Conservation (phyloP, 1,140 invertebrate genomes). For the Aphaenogaster ashmeadi region DNA sequence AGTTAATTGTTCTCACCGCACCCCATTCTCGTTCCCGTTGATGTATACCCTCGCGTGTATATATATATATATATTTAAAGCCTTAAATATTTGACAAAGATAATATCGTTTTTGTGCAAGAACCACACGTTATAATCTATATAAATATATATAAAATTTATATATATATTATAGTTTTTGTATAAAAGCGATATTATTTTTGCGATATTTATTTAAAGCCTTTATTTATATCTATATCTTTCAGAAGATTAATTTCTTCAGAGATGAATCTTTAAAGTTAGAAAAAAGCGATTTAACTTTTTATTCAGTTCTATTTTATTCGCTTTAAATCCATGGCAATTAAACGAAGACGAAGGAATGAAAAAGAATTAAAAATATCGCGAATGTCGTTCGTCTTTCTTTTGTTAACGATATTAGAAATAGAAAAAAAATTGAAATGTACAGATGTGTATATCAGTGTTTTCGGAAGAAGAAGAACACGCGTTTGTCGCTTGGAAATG, state of each 20-base stretch:
- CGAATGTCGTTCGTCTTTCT: not conserved
- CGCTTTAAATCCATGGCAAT: not conserved
- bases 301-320: not conserved
- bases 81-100: not conserved
- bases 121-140: too few relatives aligned
- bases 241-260: not conserved
- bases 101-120: not conserved
- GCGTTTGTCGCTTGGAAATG: not conserved
- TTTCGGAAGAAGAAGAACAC: not conserved
- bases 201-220: not conserved
- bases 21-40: not conserved
- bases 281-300: not conserved
- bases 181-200: not conserved
- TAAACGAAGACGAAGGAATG: not conserved
- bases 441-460: not conserved
- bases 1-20: constrained; percentile 75
- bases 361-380: not conserved
- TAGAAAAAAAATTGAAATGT: not conserved
- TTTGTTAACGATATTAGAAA: not conserved
- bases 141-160: too few relatives aligned
- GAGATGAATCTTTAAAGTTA: not conserved
- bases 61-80: not conserved
- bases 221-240: not conserved
- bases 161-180: not conserved
- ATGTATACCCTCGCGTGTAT: not conserved